Evolutionary conservation across 2,888 invertebrate genomes (phyloP).

Genomic region (Pyralis farinalis): DNA sequence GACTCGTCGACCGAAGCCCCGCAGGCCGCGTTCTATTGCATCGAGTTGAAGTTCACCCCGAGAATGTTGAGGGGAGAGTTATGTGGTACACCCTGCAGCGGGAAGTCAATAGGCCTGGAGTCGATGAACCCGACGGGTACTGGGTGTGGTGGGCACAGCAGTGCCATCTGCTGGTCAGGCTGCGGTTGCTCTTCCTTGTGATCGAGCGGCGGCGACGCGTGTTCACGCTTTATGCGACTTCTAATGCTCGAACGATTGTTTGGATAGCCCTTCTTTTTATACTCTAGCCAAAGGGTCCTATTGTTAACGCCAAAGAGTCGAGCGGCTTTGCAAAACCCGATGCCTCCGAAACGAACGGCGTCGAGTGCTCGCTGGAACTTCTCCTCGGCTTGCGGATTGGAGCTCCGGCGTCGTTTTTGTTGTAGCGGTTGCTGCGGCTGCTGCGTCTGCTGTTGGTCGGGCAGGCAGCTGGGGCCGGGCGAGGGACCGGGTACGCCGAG

Average conservation of each 20-base stretch:
- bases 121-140: conserved; percentile 87
- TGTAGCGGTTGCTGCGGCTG: conserved; percentile 53
- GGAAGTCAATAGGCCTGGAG: conserved; percentile 85
- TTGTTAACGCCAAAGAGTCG: conserved; percentile 92
- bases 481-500: conserved; percentile 61
- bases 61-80: conserved; percentile 85
- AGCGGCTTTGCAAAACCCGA: conserved; percentile 93
- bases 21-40: conserved; percentile 83
- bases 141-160: conserved; percentile 84
- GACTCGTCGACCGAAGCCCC: conserved; percentile 46
- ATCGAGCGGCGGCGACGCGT: conserved; percentile 82
- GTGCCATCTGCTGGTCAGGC: conserved; percentile 66
- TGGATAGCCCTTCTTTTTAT: conserved; percentile 91
- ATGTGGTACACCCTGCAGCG: conserved; percentile 82
- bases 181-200: conserved; percentile 62
- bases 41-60: conserved; percentile 88
- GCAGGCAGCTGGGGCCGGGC: conserved; percentile 54
- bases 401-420: conserved; percentile 85
- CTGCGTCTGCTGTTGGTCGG: conserved; percentile 39
- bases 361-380: conserved; percentile 91
- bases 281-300: conserved; percentile 91
- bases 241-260: conserved; percentile 90
- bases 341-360: conserved; percentile 90
- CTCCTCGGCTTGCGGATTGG: conserved; percentile 91
- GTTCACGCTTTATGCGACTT: conserved; percentile 86